These are phyloP conservation scores for Enteromius thamalakanensis DNA, from an alignment of 2,797 vertebrate genomes.

Conservation along the genomic window DNA sequence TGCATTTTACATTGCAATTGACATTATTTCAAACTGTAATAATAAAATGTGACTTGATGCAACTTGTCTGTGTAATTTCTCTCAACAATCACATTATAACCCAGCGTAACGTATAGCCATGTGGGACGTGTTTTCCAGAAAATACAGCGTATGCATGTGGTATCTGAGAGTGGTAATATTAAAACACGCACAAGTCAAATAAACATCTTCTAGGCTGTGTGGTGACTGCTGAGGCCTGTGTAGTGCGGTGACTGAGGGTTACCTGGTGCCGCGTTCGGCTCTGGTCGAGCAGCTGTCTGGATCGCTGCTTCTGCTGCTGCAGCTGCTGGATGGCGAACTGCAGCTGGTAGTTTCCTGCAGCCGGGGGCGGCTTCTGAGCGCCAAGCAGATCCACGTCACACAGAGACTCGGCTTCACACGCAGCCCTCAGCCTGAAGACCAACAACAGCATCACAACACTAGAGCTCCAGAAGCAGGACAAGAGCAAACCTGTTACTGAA, in stretches of 20 bases:
- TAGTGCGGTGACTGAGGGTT: slow-evolving; percentile 16
- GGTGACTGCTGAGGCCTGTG: background rate
- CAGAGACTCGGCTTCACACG: slow-evolving; percentile 68
- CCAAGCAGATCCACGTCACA: slow-evolving; percentile 75
- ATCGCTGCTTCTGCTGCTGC: slow-evolving; percentile 86
- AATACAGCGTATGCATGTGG: background rate
- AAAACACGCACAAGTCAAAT: background rate
- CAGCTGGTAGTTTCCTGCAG: slow-evolving; percentile 82
- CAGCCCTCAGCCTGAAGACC: slow-evolving; percentile 65
- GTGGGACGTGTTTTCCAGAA: slow-evolving; percentile 1
- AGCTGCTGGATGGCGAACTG: slow-evolving; percentile 89
- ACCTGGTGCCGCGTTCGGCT: slow-evolving; percentile 84
- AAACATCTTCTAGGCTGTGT: background rate
- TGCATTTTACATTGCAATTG: background rate
- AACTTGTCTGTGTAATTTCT: background rate
- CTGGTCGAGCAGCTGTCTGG: slow-evolving; percentile 82
- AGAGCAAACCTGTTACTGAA: background rate
- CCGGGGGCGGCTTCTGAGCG: slow-evolving; percentile 65
- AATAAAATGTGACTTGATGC: background rate
- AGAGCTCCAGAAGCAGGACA: background rate
- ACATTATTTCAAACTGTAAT: background rate
- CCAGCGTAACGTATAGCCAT: background rate
- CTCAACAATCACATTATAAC: background rate
- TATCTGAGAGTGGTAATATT: background rate
- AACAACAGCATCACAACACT: background rate